Evolutionary conservation across 2,797 vertebrate species (phyloP).

Genomic region (Pygocentrus nattereri): DNA sequence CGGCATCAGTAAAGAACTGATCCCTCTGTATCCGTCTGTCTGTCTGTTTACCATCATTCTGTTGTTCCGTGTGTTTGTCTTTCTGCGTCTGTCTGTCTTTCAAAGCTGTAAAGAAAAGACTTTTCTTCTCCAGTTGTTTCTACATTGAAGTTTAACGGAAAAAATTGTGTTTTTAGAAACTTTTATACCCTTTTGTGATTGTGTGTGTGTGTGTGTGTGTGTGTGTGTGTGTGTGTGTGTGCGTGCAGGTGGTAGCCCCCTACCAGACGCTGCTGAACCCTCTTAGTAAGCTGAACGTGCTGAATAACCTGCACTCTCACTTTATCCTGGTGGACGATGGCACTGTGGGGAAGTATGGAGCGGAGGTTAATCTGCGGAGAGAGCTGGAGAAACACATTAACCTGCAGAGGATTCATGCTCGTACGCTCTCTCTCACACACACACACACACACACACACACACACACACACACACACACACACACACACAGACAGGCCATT

Average conservation of each 20-base stretch:
- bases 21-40: background rate
- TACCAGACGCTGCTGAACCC: conserved; percentile 98
- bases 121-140: too few species aligned
- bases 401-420: conserved; percentile 96
- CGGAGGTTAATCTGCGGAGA: conserved; percentile 91
- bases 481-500: too few species aligned
- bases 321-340: conserved; percentile 98
- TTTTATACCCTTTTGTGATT: too few species aligned
- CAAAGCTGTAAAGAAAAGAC: too few species aligned
- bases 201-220: conserved; percentile 7
- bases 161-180: too few species aligned
- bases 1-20: too few species aligned
- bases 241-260: conserved; percentile 89
- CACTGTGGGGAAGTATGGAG: conserved; percentile 95
- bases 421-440: conserved; percentile 76
- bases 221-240: conserved; percentile 37
- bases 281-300: conserved; percentile 95
- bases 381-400: conserved; percentile 98
- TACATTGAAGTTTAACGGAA: too few species aligned
- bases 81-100: too few species aligned
- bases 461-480: too few species aligned
- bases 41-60: background rate
- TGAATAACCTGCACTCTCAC: conserved; percentile 98
- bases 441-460: background rate
- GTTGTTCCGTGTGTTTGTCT: background rate